Evolutionary conservation across 2,888 invertebrate genomes (phyloP).

Genomic region (Phengaris alcon): DNA sequence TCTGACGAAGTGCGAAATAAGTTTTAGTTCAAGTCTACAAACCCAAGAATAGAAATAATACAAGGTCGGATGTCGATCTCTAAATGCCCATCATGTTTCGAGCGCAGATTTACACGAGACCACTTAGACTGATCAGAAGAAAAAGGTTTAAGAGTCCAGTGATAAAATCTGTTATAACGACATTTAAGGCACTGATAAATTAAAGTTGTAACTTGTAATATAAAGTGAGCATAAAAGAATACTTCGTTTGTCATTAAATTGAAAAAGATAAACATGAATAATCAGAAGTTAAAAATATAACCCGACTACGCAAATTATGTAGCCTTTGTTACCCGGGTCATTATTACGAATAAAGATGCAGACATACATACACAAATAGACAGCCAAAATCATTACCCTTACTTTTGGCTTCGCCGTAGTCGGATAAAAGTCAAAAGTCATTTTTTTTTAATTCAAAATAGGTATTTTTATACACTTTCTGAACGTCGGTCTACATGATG

Average conservation of each 20-base stretch:
- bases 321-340: no score
- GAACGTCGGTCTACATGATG: no score
- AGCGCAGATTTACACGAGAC: constrained; percentile 45
- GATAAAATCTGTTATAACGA: not conserved
- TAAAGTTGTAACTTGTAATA: not conserved
- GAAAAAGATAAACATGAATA: no score
- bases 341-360: no score
- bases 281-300: no score
- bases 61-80: constrained; percentile 68
- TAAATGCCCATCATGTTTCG: constrained; percentile 56
- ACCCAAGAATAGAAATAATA: constrained; percentile 59
- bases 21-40: constrained; percentile 56
- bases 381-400: no score
- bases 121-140: not conserved
- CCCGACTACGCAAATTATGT: no score
- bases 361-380: no score
- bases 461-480: no score
- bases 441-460: no score
- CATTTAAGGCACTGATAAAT: not conserved
- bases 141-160: not conserved
- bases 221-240: not conserved
- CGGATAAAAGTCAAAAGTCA: no score
- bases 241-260: no score
- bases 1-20: constrained; percentile 54
- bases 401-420: not conserved